These are phyloP conservation scores for Eubucco bourcierii DNA, from an alignment of 2,113 vertebrate species.

Conservation along the genomic window DNA sequence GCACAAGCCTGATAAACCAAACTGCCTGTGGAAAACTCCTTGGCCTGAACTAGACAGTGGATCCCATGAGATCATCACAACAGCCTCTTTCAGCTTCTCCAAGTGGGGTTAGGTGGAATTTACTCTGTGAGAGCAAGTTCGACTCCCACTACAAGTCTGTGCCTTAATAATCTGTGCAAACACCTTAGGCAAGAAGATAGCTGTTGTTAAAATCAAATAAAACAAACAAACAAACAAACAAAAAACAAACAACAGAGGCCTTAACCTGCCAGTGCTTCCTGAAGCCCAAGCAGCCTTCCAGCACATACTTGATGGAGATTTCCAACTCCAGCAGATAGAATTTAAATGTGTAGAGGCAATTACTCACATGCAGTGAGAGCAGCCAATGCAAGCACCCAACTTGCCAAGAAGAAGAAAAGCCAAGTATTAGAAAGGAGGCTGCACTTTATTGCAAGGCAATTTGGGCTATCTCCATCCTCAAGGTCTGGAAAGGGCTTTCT, in stretches of 20 bases:
- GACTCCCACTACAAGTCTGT: neutral
- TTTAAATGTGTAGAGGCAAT: slow-evolving; percentile 52
- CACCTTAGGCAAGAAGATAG: neutral
- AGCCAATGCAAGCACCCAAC: neutral
- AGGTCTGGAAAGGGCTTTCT: neutral
- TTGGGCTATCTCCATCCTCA: neutral
- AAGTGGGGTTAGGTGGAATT: neutral
- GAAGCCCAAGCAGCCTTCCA: neutral
- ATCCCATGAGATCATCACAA: neutral
- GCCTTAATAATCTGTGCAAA: neutral
- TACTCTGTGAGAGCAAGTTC: neutral
- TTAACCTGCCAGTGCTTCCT: neutral
- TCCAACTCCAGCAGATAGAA: slow-evolving; percentile 2
- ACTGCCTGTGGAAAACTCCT: neutral
- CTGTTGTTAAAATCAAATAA: neutral
- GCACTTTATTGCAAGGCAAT: neutral
- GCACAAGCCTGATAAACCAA: neutral
- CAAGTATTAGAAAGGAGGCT: slow-evolving; percentile 34
- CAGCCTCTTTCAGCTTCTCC: neutral
- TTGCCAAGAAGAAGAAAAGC: slow-evolving; percentile 18
- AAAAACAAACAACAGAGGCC: neutral
- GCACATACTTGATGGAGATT: neutral
- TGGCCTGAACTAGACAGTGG: neutral
- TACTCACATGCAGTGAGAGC: slow-evolving; percentile 39
- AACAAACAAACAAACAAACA: neutral